Conservation (phyloP, 1,140 invertebrate genomes). For the Hylaeus anthracinus region DNA sequence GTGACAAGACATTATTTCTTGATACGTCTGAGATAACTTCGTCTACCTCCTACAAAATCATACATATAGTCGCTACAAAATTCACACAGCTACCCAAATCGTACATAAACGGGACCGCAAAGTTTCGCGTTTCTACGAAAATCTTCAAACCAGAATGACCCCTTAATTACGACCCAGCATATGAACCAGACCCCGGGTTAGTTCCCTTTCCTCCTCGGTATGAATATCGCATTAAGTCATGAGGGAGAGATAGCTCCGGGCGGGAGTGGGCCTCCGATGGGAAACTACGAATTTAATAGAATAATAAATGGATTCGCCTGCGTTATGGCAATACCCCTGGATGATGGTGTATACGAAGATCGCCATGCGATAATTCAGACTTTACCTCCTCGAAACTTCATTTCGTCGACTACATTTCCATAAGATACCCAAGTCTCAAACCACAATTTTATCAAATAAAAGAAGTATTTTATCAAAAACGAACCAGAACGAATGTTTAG, state of each 20-base stretch:
- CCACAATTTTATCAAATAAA: too few relatives aligned
- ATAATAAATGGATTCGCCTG: constrained; percentile 72
- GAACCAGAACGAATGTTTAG: too few relatives aligned
- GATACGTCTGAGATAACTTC: too few relatives aligned
- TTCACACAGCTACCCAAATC: too few relatives aligned
- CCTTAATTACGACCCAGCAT: constrained; percentile 59
- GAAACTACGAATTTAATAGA: constrained; percentile 76
- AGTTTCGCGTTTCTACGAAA: too few relatives aligned
- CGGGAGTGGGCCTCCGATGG: constrained; percentile 52
- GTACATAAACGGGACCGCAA: too few relatives aligned
- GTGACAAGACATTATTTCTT: too few relatives aligned
- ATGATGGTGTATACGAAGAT: constrained; percentile 18
- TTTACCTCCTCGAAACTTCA: neutral
- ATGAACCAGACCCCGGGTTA: constrained; percentile 44
- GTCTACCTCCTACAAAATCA: too few relatives aligned
- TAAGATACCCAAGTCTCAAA: too few relatives aligned
- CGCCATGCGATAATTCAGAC: constrained; percentile 23
- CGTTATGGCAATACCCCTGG: constrained; percentile 24
- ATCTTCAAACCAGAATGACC: too few relatives aligned
- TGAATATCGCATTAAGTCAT: constrained; percentile 67
- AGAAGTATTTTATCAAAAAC: too few relatives aligned
- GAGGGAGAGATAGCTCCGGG: constrained; percentile 56
- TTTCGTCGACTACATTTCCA: neutral
- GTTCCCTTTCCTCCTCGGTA: constrained; percentile 54
- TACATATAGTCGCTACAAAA: too few relatives aligned